Conservation (phyloP, 37 sponge, comb jelly and placozoan species). For the Eunapius fragilis region DNA sequence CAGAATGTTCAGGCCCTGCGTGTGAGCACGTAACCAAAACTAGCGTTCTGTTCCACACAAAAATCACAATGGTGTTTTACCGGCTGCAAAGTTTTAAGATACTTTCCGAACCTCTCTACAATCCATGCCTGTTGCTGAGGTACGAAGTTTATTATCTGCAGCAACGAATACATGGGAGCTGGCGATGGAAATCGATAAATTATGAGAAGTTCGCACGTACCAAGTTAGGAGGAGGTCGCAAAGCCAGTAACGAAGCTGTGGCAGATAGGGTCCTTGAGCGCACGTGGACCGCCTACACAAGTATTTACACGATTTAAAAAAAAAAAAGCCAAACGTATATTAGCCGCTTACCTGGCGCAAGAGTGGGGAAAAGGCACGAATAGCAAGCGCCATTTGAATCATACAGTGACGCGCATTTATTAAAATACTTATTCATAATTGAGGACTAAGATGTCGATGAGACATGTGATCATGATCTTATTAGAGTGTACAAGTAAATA, state of each 20-base stretch:
- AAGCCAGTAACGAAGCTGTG: background rate
- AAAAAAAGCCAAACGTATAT: background rate
- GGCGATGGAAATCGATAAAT: no score
- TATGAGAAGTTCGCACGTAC: background rate
- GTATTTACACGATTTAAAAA: background rate
- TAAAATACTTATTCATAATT: no score
- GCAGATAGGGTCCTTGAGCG: background rate
- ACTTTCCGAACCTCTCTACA: slow-evolving; percentile 95
- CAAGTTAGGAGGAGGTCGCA: background rate
- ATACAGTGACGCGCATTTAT: no score
- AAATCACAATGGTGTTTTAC: slow-evolving; percentile 17
- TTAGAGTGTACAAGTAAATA: no score
- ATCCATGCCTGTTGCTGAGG: slow-evolving; percentile 98
- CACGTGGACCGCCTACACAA: background rate
- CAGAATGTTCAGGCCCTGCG: slow-evolving; percentile 87
- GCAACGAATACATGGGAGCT: background rate
- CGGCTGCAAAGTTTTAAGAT: slow-evolving; percentile 70
- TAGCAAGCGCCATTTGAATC: background rate
- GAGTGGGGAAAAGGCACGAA: background rate
- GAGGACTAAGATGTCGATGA: no score
- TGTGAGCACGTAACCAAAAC: background rate
- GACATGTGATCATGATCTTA: no score
- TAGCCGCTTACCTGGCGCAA: background rate
- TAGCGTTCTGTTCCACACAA: background rate
- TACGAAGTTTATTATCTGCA: slow-evolving; percentile 80